A percentile compares a stretch with the other conserved stretches of the same genome.
These are phyloP conservation scores for Pelodiscus sinensis DNA, from an alignment of 2,113 vertebrate species.

Conservation along the genomic window DNA sequence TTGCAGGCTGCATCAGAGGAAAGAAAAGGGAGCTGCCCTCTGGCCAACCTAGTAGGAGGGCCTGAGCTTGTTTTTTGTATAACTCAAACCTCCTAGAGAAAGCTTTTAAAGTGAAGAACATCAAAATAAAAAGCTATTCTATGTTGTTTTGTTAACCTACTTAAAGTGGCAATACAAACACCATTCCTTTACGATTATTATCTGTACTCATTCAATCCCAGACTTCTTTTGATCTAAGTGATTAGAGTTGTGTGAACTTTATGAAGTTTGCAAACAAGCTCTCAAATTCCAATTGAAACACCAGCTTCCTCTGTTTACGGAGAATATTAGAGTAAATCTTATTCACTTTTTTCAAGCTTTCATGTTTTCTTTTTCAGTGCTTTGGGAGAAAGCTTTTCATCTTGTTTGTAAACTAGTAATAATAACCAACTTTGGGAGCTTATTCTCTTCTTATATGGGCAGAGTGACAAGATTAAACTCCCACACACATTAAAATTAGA, in stretches of 20 bases:
- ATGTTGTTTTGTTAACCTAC: slow-evolving; percentile 23
- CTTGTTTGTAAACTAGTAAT: slow-evolving; percentile 53
- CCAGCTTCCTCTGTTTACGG: slow-evolving; percentile 6
- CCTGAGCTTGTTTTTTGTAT: not conserved
- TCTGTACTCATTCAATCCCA: not conserved
- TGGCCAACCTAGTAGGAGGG: not conserved
- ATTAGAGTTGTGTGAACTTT: slow-evolving; percentile 33
- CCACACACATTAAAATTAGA: not conserved
- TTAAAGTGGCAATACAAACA: slow-evolving; percentile 2
- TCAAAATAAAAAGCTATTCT: slow-evolving; percentile 2
- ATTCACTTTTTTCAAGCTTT: slow-evolving; percentile 49
- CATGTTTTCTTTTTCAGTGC: slow-evolving; percentile 16
- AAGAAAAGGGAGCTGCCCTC: not conserved
- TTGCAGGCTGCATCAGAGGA: not conserved
- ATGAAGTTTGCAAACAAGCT: slow-evolving; percentile 23
- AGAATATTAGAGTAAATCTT: slow-evolving; percentile 45
- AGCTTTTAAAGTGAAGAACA: not conserved
- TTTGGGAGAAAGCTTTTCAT: slow-evolving; percentile 32
- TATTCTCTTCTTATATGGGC: slow-evolving; percentile 30
- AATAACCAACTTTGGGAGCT: slow-evolving; percentile 27
- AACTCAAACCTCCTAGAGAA: not conserved
- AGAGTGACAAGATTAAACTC: slow-evolving; percentile 41
- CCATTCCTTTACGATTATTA: slow-evolving; percentile 3
- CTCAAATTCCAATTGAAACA: slow-evolving; percentile 34
- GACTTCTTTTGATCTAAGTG: slow-evolving; percentile 38